Percentiles rank a stretch among this genome's conserved stretches.
Evolutionary conservation across 2,797 vertebrate genomes (phyloP).

Genomic region (Diplodus puntazzo): DNA sequence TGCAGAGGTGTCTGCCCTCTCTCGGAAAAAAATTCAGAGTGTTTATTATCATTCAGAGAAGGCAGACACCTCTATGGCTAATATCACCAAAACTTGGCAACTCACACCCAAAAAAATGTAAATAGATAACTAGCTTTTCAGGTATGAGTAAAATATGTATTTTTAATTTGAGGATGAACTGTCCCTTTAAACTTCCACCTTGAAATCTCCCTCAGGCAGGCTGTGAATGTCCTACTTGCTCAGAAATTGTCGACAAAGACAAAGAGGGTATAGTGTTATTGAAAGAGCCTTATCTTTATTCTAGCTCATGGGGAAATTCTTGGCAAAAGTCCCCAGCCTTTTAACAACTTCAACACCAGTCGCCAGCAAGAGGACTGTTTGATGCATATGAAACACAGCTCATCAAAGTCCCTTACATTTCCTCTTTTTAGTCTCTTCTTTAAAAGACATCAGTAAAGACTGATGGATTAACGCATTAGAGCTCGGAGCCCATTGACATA

Average conservation of each 20-base stretch:
- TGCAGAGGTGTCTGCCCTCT: too few relatives aligned
- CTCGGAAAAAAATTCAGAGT: too few relatives aligned
- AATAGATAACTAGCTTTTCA: too few relatives aligned
- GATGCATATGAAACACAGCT: slow-evolving; percentile 47
- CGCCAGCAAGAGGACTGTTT: slow-evolving; percentile 23
- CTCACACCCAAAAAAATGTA: too few relatives aligned
- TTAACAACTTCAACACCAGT: slow-evolving; percentile 36
- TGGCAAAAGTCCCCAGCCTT: slow-evolving; percentile 17
- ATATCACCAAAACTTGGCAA: too few relatives aligned
- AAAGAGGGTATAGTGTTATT: not conserved
- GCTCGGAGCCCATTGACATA: slow-evolving; percentile 44
- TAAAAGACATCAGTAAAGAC: slow-evolving; percentile 44
- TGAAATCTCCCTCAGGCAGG: slow-evolving; percentile 23
- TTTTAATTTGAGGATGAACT: too few relatives aligned
- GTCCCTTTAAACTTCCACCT: slow-evolving; percentile 1
- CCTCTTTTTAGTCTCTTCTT: slow-evolving; percentile 29
- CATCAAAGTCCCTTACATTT: slow-evolving; percentile 29
- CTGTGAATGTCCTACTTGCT: slow-evolving; percentile 7
- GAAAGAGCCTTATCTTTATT: slow-evolving; percentile 23
- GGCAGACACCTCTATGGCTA: too few relatives aligned
- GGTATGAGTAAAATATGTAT: too few relatives aligned
- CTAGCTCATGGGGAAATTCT: slow-evolving; percentile 21
- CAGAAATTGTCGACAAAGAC: slow-evolving; percentile 12
- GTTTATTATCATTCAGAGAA: too few relatives aligned
- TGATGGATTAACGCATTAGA: slow-evolving; percentile 54